Base-by-base conservation (phyloP, 2,888 invertebrate genomes). In the Sarcophaga variegata region DNA sequence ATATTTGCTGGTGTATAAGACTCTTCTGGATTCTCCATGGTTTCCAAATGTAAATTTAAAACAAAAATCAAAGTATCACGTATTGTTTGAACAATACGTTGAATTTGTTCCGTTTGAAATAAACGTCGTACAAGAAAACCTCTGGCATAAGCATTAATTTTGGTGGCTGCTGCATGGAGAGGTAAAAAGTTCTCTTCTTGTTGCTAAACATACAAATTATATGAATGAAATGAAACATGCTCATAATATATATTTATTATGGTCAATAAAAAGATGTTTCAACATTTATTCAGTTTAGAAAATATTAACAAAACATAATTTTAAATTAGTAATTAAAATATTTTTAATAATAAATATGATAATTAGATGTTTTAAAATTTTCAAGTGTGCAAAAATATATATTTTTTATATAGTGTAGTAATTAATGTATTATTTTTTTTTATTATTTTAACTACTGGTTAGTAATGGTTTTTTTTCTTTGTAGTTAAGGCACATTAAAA, bases 41-140 rank as follows among this genome's bases (percentile, higher is more conserved):
- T 91, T 85, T 93, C 93, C 77, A 92, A 75, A 70, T 93, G 93
- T 45, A 93, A 88, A 81, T 91, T 92, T 20, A 93, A 88, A 78
- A 93, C 93, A 89, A 93, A 93, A 72, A 93, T 90, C 22, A 93
- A 88, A 0, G 93, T 93, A 74, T 93, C 93, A 63, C 90, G 91
- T 81, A 93, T 93, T n/a, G 93, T 93, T 82, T 92, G 91, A 0
- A 93, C 97, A 22, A 97, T 95, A 81, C 95, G 94, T 92, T 97
- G 96, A 17, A 98, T 96, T 89, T 96, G 96, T 90, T 96, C 97
- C 0, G 98, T 97, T 90, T 94, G 95, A 94, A 98, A 95, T 77
- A 98, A 94, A 66, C 98, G 95, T 72, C 98, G 95, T 27, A 96
- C 96, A 79, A 98, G 94, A 92, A 95, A 98, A 0, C 98, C 98